Evolutionary conservation across 2,113 vertebrate species (phyloP), one percentile per base, ranked within the genome.

Genomic region (Caretta caretta): DNA sequence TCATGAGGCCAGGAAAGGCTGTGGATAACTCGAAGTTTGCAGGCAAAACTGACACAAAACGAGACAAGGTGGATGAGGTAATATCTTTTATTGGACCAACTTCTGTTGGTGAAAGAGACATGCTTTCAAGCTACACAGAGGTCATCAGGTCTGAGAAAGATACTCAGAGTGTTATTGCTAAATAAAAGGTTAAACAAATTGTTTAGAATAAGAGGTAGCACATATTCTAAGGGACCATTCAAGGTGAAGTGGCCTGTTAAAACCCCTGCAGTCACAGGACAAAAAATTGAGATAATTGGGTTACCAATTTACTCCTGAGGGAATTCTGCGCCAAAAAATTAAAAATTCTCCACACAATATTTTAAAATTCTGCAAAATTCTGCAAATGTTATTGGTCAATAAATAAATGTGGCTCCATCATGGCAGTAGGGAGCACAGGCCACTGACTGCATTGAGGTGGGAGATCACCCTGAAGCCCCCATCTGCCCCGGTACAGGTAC

Each of bases 1-100:
- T 22, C 57, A 51, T 31, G 86, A 57, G n/a, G 1, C 1, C 0
- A 0, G 8, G 81, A 51, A 12, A 2, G 2, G 11, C 53, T 76
- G 17, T 31, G 25, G 57, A 2, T 78, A 83, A 31, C 8, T 75
- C 3, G 22, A 83, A 81, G 22, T 5, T 24, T 17, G 42, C 1
- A 0, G 31, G 48, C 3, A 75, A 91, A 84, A 80, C 76, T 3
- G 5, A 51, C 35, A 50, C 49, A 29, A 69, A n/a, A 31, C 17
- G 16, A n/a, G 62, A 19, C 35, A 69, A 19, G 7, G 31, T 69
- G 62, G 62, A 7, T 69, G 62, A 69, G 31, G 62, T 35, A 69
- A 69, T 69, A n/a, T 69, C 35, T 69, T 69, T 69, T 69, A 62
- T 35, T 69, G 31, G 62, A n/a, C 35, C 16, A 69, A 69, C 8